Evolutionary conservation across 2,888 invertebrate genomes (phyloP).

Genomic region (Acanthococcus lagerstroemiae): DNA sequence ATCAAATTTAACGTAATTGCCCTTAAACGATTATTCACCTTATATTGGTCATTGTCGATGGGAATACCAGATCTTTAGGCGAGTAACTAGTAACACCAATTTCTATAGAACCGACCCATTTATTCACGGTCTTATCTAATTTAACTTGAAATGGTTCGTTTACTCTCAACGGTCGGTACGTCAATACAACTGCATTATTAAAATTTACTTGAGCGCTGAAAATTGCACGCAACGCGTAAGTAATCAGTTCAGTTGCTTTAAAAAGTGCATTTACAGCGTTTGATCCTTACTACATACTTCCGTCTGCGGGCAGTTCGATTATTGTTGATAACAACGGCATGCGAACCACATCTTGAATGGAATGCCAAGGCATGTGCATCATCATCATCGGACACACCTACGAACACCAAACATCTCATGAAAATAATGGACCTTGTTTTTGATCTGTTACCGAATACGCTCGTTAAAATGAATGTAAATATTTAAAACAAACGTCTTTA

Average conservation of each 20-base stretch:
- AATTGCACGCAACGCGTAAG: too few relatives aligned
- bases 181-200: slow-evolving; percentile 87
- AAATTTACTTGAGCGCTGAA: slow-evolving; percentile 73
- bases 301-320: slow-evolving; percentile 82
- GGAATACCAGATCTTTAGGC: slow-evolving; percentile 75
- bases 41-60: slow-evolving; percentile 90
- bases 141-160: slow-evolving; percentile 89
- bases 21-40: too few relatives aligned
- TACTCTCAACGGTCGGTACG: slow-evolving; percentile 68
- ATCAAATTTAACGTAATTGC: too few relatives aligned
- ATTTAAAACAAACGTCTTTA: too few relatives aligned
- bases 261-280: background rate
- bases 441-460: too few relatives aligned
- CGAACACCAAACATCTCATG: too few relatives aligned
- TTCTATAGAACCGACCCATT: slow-evolving; percentile 93
- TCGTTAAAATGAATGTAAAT: too few relatives aligned
- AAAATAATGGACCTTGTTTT: too few relatives aligned
- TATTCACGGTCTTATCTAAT: slow-evolving; percentile 78
- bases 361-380: slow-evolving; percentile 67
- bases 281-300: slow-evolving; percentile 66
- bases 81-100: slow-evolving; percentile 86
- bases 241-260: background rate
- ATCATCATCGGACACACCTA: slow-evolving; percentile 38
- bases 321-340: slow-evolving; percentile 83
- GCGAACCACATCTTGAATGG: slow-evolving; percentile 83